phyloP scores from a whole-genome alignment of 1,140 invertebrate species.

The Pogonognathellus flavescens region DNA sequence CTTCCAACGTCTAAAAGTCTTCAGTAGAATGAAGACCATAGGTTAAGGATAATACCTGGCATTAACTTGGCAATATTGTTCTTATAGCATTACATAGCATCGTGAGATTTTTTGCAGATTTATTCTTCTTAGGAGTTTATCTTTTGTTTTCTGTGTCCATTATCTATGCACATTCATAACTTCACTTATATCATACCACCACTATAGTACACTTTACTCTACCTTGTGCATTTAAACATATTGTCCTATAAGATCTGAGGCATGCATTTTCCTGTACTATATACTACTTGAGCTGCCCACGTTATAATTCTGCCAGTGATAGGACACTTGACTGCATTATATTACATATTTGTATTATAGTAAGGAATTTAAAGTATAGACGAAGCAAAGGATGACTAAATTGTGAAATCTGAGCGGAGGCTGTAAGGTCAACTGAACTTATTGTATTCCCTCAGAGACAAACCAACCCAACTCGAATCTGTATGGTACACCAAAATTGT shows the following conservation, averaged over 20 bases:
- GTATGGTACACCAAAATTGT: conserved; percentile 17
- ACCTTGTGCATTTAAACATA: background rate
- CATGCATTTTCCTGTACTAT: background rate
- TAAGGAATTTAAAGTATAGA: conserved; percentile 10
- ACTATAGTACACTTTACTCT: background rate
- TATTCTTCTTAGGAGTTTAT: conserved; percentile 8
- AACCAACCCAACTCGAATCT: conserved; percentile 9
- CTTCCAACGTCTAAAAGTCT: no score
- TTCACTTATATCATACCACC: background rate
- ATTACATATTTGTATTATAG: background rate
- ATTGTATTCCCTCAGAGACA: conserved; percentile 11
- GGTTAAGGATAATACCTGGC: conserved; percentile 35
- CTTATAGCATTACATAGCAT: background rate
- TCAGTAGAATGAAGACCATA: background rate
- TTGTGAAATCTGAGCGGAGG: conserved; percentile 32
- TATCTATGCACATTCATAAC: conserved; percentile 4
- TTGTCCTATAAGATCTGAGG: background rate
- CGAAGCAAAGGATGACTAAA: conserved; percentile 11
- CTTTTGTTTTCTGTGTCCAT: conserved; percentile 16
- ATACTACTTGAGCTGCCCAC: background rate
- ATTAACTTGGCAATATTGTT: conserved; percentile 20
- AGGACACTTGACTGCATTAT: background rate
- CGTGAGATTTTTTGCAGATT: conserved; percentile 44
- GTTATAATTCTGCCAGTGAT: background rate
- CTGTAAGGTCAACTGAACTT: conserved; percentile 33